phyloP scores from a whole-genome alignment of 2,797 vertebrate species.

The Bufotes viridis region DNA sequence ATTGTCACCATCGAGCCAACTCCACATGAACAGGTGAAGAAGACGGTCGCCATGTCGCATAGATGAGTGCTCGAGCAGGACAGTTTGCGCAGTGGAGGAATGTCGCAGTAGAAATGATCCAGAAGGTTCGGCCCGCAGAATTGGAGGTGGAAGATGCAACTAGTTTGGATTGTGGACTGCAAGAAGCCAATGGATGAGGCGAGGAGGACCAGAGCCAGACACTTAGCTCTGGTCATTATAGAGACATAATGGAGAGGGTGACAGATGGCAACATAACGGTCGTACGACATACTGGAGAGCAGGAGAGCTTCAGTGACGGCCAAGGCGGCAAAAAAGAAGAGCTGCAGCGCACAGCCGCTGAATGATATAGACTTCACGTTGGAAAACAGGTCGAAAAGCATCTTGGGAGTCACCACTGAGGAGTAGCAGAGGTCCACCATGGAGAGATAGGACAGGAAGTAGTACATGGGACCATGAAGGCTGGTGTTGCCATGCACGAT shows the following conservation, averaged over 20 bases:
- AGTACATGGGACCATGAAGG: constrained; percentile 60
- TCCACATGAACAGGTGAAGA: neutral
- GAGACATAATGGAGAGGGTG: constrained; percentile 5
- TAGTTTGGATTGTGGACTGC: neutral
- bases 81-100: neutral
- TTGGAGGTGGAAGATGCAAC: neutral
- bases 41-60: neutral
- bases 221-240: neutral
- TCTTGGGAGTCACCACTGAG: constrained; percentile 68
- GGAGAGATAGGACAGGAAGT: constrained; percentile 65
- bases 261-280: neutral
- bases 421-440: constrained; percentile 69
- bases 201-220: neutral
- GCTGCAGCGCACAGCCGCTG: constrained; percentile 65
- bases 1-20: neutral
- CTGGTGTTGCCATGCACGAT: constrained; percentile 54
- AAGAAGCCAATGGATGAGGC: neutral
- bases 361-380: constrained; percentile 67
- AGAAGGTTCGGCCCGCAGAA: neutral
- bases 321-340: constrained; percentile 58
- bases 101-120: constrained; percentile 27
- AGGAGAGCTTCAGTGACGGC: neutral
- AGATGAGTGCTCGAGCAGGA: neutral
- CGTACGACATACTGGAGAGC: constrained; percentile 9
- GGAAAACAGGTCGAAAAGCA: constrained; percentile 65